Evolutionary conservation across 2,113 vertebrate species (phyloP), one percentile per base, ranked within the genome.

Genomic region (Daboia siamensis): DNA sequence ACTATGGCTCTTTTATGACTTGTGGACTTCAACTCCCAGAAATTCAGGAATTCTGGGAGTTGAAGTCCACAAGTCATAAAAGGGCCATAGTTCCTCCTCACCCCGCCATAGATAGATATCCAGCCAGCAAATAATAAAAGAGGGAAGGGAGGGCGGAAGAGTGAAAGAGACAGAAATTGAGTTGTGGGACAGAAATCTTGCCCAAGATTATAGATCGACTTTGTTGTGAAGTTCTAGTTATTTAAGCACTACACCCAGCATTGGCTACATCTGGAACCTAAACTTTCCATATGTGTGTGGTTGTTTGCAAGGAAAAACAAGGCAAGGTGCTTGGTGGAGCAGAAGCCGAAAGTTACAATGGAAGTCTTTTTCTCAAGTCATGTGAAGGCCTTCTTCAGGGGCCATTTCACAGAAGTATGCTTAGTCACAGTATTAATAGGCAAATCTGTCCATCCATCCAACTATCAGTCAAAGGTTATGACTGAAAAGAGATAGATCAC

Each of bases 181-280:
- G 54, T 88, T 29, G 57, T 33, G 64, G 59, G 90, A 46, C 90
- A 88, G 86, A 93, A 87, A 56, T 89, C 91, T 56, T 85, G 95
- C 92, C 94, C 26, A 94, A 96, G 96, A 97, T 97, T 97, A 97
- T 91, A 94, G 94, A 84, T 90, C 97, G 96, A 96, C 96, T 97
- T 97, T 97, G 96, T 96, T 94, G 93, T 85, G 56, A 93, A 97
- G 94, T 95, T 94, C 95, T 95, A 90, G 85, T 93, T 93, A 91
- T 93, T 48, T 88, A 91, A 91, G 94, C 93, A 93, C 96, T 97
- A 97, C 97, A 95, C 96, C 92, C 90, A 4, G 4, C 26, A 56
- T 94, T 94, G 87, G 95, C 96, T 97, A 96, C 96, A 97, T 96
- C 97, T 97, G 97, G 97, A 96, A 97, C 96, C n/a, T 96, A 97